A percentile compares a stretch with the other conserved stretches of the same genome.
Conservation (phyloP, 2,113 vertebrate genomes). For the Lamprotornis superbus region DNA sequence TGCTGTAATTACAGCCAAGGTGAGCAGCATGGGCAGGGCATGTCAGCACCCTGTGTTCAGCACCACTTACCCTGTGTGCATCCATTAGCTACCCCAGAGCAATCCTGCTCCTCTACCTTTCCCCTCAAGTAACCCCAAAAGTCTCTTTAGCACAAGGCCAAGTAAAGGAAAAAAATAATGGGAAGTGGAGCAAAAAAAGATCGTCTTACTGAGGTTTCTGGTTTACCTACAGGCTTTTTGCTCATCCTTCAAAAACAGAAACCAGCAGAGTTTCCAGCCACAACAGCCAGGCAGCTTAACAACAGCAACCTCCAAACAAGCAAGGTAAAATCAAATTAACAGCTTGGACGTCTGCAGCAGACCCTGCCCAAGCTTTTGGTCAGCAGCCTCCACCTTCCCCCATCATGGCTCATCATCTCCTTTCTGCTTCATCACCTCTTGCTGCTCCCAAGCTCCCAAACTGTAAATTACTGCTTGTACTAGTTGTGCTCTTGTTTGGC, state of each 20-base stretch:
- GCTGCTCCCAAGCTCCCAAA: background rate
- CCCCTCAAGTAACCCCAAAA: background rate
- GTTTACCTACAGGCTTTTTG: background rate
- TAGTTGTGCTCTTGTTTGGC: background rate
- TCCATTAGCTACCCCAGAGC: background rate
- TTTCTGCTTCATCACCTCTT: background rate
- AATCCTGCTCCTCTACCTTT: background rate
- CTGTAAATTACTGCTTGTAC: background rate
- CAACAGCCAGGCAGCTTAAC: background rate
- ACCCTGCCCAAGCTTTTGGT: background rate
- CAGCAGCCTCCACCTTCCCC: background rate
- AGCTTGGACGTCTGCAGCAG: background rate
- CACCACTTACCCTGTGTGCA: background rate
- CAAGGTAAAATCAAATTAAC: background rate
- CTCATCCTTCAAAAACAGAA: background rate
- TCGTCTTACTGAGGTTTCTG: background rate
- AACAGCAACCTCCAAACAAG: background rate
- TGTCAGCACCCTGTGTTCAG: accelerated
- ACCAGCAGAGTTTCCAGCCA: background rate
- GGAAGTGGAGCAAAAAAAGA: background rate
- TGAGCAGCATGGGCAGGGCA: background rate
- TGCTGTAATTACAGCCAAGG: background rate
- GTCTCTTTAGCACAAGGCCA: background rate
- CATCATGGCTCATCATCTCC: background rate
- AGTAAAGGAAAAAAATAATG: background rate